Base-by-base conservation (phyloP, 2,888 invertebrate genomes). In the Phaonia tiefii region DNA sequence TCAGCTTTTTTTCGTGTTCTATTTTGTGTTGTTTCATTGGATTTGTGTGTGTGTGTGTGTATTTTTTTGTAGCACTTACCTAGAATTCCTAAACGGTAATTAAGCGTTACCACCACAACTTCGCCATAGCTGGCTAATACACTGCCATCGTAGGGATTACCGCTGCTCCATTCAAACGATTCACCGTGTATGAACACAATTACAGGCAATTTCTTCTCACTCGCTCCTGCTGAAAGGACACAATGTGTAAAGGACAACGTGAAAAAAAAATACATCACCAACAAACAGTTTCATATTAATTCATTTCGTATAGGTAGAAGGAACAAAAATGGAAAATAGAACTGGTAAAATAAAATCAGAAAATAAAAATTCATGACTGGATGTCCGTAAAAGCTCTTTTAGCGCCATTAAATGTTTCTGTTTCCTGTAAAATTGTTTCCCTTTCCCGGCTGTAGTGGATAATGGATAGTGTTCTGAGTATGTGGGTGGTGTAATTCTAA, bases 101-200 rank as follows among this genome's bases (percentile, higher is more conserved):
- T 99, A 88, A 99, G 94, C 51, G 99, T 99, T 86, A 99, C 97
- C 84, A 98, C 98, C 77, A 99, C 96, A 86, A 98, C 92, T 80
- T 96, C 95, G 22, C 95, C 97, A 89, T 97, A 98, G 89, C 97
- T 96, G 60, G 99, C 96, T 82, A 99, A 92, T 60, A 98, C 96
- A 83, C 97, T 96, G 74, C 98, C 99, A 90, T 99, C 99, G 92
- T 98, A 99, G 5, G 98, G 96, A 91, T 98, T 98, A 83, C 99
- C 99, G 66, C 98, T 96, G 90, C 98, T 98, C 95, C 97, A 98
- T 88, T 97, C 97, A 90, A 96, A 97, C 70, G 96, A 96, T 89
- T 91, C 91, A 73, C 91, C 91, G 85, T 91, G 91, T 84, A 91
- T 88, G 85, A 91, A 91, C 72, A 91, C 90, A 83, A 91, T 90